Conservation (phyloP, 2,797 vertebrate genomes). For the Macropus fuliginosus region DNA sequence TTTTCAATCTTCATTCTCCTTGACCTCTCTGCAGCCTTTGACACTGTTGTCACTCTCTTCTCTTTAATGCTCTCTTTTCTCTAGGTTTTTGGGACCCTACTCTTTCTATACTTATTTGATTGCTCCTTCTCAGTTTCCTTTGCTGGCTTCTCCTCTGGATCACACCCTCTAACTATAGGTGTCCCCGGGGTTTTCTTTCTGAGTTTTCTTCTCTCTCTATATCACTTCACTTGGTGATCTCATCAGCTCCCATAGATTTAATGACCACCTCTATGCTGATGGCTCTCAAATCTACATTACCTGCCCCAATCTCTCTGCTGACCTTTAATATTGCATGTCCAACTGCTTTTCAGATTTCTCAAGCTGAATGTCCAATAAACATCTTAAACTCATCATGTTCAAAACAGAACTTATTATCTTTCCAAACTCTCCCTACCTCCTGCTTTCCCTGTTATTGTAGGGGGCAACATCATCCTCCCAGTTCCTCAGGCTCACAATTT, state of each 20-base stretch:
- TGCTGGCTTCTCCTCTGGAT: not conserved
- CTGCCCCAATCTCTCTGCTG: not conserved
- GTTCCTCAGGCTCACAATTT: not conserved
- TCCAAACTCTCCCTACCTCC: not conserved
- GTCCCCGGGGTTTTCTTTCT: not conserved
- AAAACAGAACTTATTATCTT: not conserved
- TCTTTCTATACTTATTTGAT: not conserved
- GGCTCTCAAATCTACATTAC: not conserved
- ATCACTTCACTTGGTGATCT: not conserved
- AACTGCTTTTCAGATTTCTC: not conserved
- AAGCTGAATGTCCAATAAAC: not conserved
- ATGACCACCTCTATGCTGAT: not conserved
- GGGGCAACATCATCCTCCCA: not conserved
- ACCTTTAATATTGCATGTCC: not conserved
- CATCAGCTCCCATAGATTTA: not conserved
- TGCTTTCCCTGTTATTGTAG: not conserved
- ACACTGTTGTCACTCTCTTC: not conserved
- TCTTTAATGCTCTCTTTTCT: not conserved
- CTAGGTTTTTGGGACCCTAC: not conserved
- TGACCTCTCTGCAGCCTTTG: not conserved
- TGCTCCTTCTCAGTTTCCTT: not conserved
- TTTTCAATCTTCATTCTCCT: not conserved
- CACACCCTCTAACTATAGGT: not conserved
- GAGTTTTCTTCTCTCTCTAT: not conserved
- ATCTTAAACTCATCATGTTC: not conserved